Evolutionary conservation across 2,888 invertebrate genomes (phyloP).

Genomic region (Papilio protenor): DNA sequence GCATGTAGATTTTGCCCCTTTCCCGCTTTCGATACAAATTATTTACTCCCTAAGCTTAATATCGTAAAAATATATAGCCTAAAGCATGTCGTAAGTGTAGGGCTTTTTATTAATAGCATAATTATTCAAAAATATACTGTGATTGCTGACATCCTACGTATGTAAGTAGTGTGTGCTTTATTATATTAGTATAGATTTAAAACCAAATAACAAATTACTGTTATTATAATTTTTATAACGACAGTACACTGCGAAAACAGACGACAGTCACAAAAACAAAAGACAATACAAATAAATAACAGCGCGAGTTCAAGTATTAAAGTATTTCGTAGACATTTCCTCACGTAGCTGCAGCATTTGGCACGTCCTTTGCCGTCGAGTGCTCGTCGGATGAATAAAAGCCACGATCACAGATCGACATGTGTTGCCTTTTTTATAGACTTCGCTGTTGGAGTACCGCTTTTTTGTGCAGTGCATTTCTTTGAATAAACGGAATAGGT

Average conservation of each 20-base stretch:
- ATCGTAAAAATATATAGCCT: neutral
- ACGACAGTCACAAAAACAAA: slow-evolving; percentile 15
- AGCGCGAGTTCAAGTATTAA: slow-evolving; percentile 37
- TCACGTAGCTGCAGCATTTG: slow-evolving; percentile 40
- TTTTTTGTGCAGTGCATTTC: neutral
- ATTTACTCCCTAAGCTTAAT: no score
- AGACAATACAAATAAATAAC: slow-evolving; percentile 32
- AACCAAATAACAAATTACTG: neutral
- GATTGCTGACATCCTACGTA: no score
- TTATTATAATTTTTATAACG: neutral
- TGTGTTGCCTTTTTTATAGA: slow-evolving; percentile 28
- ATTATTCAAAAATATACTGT: no score
- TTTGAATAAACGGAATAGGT: neutral
- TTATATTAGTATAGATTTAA: no score
- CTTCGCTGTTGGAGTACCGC: neutral
- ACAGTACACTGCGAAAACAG: neutral
- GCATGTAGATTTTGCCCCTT: no score
- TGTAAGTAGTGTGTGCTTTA: no score
- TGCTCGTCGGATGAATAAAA: slow-evolving; percentile 38
- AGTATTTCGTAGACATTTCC: slow-evolving; percentile 39
- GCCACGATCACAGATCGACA: slow-evolving; percentile 30
- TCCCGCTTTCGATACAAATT: no score
- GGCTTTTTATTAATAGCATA: no score
- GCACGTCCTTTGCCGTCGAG: slow-evolving; percentile 34
- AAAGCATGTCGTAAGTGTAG: no score